phyloP scores from a whole-genome alignment of 2,888 invertebrate genomes.

The Heliconius erato region DNA sequence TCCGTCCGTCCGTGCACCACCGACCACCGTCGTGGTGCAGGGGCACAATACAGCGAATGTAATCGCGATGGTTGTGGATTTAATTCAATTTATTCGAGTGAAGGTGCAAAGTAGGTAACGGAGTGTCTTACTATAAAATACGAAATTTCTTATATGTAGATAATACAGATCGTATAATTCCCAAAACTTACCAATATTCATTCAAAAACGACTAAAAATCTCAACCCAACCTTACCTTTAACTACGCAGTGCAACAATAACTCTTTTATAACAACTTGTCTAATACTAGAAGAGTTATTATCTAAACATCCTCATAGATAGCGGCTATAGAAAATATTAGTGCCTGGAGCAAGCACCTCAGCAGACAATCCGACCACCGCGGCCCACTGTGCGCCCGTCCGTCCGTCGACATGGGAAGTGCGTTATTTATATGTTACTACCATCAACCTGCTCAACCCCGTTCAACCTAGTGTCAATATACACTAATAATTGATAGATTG shows the following conservation, averaged over 20 bases:
- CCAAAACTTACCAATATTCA: background rate
- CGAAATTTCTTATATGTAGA: background rate
- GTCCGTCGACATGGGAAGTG: conserved; percentile 78
- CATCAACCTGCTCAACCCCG: conserved; percentile 70
- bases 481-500: conserved; percentile 65
- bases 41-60: too few species aligned
- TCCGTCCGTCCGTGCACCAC: too few species aligned
- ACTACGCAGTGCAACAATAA: conserved; percentile 39
- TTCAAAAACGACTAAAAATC: background rate
- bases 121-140: too few species aligned
- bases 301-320: conserved; percentile 77
- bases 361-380: conserved; percentile 76
- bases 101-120: too few species aligned
- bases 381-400: conserved; percentile 71
- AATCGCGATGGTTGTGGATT: too few species aligned
- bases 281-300: conserved; percentile 67
- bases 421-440: conserved; percentile 81
- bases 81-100: too few species aligned
- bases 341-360: conserved; percentile 63
- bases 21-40: too few species aligned
- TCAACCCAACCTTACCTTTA: conserved; percentile 32
- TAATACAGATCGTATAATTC: background rate
- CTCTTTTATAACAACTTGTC: conserved; percentile 56
- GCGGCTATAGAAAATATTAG: conserved; percentile 61
- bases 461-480: conserved; percentile 77